Evolutionary conservation across 2,888 invertebrate genomes (phyloP), one percentile per base, ranked within the genome.

Genomic region (Ochropacha duplaris): DNA sequence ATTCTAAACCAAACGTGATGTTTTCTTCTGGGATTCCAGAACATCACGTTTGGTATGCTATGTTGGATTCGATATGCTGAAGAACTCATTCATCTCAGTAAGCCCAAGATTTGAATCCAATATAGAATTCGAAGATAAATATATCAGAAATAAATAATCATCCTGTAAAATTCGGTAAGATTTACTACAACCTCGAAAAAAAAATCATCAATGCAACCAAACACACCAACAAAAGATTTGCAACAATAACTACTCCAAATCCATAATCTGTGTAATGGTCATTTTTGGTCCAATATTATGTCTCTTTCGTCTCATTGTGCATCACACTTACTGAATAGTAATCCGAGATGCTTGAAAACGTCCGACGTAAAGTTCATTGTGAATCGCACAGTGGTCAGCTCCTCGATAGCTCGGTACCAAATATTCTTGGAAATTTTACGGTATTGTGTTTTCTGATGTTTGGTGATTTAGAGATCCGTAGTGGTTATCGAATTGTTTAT

Each of bases 381-480:
- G 51, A 63, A 61, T 57, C 64, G 71, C 72, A 71, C 78, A 78
- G 79, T 81, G 84, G 84, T 84, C 83, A 83, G 61, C 65, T 71
- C 59, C 70, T 69, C 68, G 58, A 72, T 71, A 66, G 62, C 65
- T 55, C 49, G 22, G 70, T 69, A 73, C 74, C 71, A 74, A 76
- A 72, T 60, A 12, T 73, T 76, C 76, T 70, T 28, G 61, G 76
- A 79, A 82, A 62, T 66, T 62, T 58, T 67, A 60, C 74, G 69
- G 76, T 65, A 55, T 69, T 69, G 69, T 73, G 39, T 16, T 14
- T 39, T 4, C 16, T 1, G 6, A 39, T 44, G 16, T 12, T 31
- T 31, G 28, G 28, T 54, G n/a, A 4, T 19, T 55, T 16, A 26
- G 50, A n/a, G 50, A 28, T 50, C 26, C 50, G 28, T 28, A 22